phyloP scores from a whole-genome alignment of 2,113 vertebrate species.

The Ptilorrhoa leucosticta region DNA sequence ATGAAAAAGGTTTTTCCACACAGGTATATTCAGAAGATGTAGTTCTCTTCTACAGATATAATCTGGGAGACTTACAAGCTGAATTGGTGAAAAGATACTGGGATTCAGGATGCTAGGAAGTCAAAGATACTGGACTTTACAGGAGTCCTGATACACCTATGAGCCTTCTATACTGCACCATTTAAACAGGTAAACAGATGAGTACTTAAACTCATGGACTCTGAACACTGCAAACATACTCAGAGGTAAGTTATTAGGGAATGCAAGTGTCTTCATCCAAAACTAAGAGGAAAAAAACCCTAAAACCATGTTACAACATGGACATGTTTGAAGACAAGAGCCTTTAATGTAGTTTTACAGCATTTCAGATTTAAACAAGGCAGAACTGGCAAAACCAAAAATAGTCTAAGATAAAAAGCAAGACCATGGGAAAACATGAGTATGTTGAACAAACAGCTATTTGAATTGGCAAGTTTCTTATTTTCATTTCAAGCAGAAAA shows the following conservation, averaged over 20 bases:
- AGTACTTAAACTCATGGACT: background rate
- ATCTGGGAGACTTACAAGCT: background rate
- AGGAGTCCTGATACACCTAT: background rate
- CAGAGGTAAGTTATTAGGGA: background rate
- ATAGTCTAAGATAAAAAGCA: background rate
- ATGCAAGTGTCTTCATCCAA: background rate
- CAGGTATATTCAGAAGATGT: accelerated
- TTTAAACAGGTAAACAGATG: background rate
- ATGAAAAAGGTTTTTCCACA: background rate
- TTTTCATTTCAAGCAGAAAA: background rate
- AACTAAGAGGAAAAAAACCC: background rate
- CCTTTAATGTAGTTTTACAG: background rate
- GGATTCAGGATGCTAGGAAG: background rate
- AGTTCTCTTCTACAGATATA: background rate
- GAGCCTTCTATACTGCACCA: background rate
- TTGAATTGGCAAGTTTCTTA: background rate
- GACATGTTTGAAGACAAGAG: background rate
- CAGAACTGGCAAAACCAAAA: background rate
- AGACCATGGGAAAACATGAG: background rate
- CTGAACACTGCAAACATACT: background rate
- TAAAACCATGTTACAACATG: background rate
- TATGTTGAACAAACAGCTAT: background rate
- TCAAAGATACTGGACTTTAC: background rate
- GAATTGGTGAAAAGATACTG: background rate
- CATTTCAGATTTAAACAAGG: background rate